Evolutionary conservation across 2,797 vertebrate genomes (phyloP).

Genomic region (Pygocentrus nattereri): DNA sequence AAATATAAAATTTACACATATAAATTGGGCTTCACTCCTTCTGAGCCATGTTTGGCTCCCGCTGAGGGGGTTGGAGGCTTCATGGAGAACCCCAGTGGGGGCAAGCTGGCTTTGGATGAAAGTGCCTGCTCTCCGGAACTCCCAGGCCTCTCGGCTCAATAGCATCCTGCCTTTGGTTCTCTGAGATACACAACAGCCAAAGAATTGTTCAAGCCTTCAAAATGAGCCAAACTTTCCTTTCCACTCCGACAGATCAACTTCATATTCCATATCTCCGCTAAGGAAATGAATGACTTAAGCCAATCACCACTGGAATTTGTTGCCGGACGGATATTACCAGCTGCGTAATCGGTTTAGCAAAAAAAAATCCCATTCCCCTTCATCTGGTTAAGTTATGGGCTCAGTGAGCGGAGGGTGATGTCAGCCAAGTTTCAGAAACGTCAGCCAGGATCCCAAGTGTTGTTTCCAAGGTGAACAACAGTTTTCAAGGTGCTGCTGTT

Average conservation of each 20-base stretch:
- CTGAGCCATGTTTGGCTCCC: slow-evolving; percentile 43
- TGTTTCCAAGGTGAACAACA: slow-evolving; percentile 36
- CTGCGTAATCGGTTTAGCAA: slow-evolving; percentile 49
- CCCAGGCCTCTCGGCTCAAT: slow-evolving; percentile 47
- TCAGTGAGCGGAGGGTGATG: slow-evolving; percentile 28
- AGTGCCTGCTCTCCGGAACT: slow-evolving; percentile 59
- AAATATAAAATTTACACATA: slow-evolving; percentile 51
- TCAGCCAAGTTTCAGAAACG: slow-evolving; percentile 52
- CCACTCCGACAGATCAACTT: slow-evolving; percentile 12
- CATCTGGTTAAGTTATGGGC: slow-evolving; percentile 56
- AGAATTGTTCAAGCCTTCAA: slow-evolving; percentile 1
- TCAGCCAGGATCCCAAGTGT: slow-evolving; percentile 35
- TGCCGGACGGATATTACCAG: slow-evolving; percentile 49
- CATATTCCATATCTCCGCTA: slow-evolving; percentile 41
- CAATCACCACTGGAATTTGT: slow-evolving; percentile 30
- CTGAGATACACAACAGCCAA: slow-evolving; percentile 33
- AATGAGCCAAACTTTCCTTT: slow-evolving; percentile 46
- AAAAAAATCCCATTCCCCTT: slow-evolving; percentile 17
- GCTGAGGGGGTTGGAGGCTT: slow-evolving; percentile 47
- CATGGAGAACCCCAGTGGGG: slow-evolving; percentile 48
- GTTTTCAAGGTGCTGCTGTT: slow-evolving; percentile 25
- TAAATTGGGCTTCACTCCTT: slow-evolving; percentile 41
- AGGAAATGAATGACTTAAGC: slow-evolving; percentile 34
- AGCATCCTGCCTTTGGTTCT: slow-evolving; percentile 49
- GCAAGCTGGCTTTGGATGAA: slow-evolving; percentile 60